Evolutionary conservation across 1,140 invertebrate genomes (phyloP).

Genomic region (Lepeophtheirus salmonis): DNA sequence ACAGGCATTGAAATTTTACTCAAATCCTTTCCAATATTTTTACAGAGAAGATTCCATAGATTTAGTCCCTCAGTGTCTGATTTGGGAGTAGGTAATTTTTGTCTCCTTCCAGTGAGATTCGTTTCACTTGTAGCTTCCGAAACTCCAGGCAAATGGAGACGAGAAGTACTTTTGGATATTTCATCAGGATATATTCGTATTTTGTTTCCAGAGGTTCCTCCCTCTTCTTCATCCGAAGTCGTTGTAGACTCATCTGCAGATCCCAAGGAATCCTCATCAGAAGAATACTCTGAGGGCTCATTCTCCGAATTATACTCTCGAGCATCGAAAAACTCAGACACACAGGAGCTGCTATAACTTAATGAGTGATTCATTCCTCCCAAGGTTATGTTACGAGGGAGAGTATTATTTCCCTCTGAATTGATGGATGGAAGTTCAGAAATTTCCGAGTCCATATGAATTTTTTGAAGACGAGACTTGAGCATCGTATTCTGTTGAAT

Average conservation of each 20-base stretch:
- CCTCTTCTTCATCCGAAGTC: conserved; percentile 27
- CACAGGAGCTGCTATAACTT: conserved; percentile 50
- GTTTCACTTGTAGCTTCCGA: background rate
- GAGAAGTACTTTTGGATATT: background rate
- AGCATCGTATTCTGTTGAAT: conserved; percentile 51
- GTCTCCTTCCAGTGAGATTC: conserved; percentile 40
- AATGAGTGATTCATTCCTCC: conserved; percentile 28
- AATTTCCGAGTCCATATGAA: conserved; percentile 34
- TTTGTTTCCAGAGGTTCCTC: background rate
- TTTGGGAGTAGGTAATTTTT: conserved; percentile 45
- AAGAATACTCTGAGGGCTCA: conserved; percentile 22
- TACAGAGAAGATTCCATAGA: conserved; percentile 56
- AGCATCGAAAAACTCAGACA: conserved; percentile 62
- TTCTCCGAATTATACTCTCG: conserved; percentile 35
- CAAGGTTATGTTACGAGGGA: background rate
- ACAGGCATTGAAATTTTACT: conserved; percentile 61
- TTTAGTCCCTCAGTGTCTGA: conserved; percentile 51
- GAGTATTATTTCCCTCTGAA: background rate
- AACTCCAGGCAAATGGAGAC: background rate
- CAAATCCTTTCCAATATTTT: conserved; percentile 69
- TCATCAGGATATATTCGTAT: background rate
- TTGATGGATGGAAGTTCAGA: conserved; percentile 21
- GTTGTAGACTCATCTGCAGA: conserved; percentile 5
- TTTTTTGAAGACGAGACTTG: conserved; percentile 38
- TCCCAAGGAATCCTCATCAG: conserved; percentile 7